Evolutionary conservation across 2,797 vertebrate species (phyloP), one percentile per base, ranked within the genome.

Genomic region (Falco peregrinus): DNA sequence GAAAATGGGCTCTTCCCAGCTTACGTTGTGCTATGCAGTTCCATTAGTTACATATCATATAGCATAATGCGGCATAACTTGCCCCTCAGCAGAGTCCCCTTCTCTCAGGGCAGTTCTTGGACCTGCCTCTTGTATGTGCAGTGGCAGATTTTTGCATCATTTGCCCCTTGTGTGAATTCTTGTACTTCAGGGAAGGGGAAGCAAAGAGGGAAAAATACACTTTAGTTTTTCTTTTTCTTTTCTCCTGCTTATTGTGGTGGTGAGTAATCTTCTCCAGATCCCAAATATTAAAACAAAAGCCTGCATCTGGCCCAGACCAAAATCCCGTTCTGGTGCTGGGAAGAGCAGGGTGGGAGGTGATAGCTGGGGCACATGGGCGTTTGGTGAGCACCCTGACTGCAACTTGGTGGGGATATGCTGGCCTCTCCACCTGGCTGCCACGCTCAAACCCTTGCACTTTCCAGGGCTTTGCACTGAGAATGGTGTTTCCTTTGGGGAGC

Each of bases 311-410:
- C 16, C 12, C 39, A 29, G 33, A 69, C 10, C 20, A 60, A 83
- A 78, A 29, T 33, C 35, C 20, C 26, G 4, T 59, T 39, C 22
- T 3, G 10, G 13, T 37, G 33, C 45, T 53, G 35, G 35, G 31
- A 73, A 61, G 13, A 61, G 15, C 56, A 6, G 43, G 14, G 6
- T 5, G 8, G 37, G 50, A 57, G 17, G 20, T 6, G 6, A 3
- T 9, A 47, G 15, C n/a, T 39, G 48, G 37, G 35, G 9, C 8
- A 10, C 0, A 1, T 0, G 0, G 16, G 21, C 22, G 12, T 19
- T 68, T n/a, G 21, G 13, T 22, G 21, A 50, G 39, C 17, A 19
- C 13, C 48, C 48, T 50, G 28, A 17, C 20, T 14, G 4, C 31
- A 33, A 10, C 25, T 35, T 24, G 39, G 21, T 9, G 43, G 41